Percentiles rank a stretch among this genome's conserved stretches.
Evolutionary conservation across 2,113 vertebrate species (phyloP).

Genomic region (Tachuris rubrigastra): DNA sequence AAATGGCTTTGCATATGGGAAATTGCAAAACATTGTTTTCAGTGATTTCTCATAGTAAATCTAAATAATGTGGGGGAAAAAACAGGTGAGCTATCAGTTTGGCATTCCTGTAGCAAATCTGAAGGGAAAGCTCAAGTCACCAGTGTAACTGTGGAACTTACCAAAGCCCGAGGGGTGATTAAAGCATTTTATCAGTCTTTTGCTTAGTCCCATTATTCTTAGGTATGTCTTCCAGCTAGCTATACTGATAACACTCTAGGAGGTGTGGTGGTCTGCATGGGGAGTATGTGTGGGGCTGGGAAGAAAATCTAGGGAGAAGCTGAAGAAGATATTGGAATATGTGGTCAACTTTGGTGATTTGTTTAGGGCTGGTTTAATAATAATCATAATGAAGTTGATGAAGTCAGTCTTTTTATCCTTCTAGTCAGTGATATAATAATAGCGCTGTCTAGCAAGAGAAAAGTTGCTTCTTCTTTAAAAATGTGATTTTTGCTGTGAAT

Average conservation of each 20-base stretch:
- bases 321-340: background rate
- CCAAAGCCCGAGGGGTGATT: background rate
- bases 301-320: background rate
- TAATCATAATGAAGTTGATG: background rate
- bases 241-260: background rate
- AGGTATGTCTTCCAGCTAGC: background rate
- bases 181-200: background rate
- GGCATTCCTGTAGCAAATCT: background rate
- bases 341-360: background rate
- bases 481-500: background rate
- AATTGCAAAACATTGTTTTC: background rate
- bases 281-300: background rate
- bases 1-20: background rate
- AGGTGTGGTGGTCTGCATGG: background rate
- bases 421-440: background rate
- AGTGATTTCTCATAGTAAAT: background rate
- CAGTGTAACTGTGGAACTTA: background rate
- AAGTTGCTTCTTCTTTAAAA: background rate
- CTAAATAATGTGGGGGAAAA: background rate
- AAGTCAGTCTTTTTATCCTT: background rate
- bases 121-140: background rate
- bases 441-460: background rate
- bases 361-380: background rate
- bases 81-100: background rate
- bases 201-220: background rate